phyloP scores from a whole-genome alignment of 1,140 invertebrate genomes.

The Caenorhabditis tropicalis region DNA sequence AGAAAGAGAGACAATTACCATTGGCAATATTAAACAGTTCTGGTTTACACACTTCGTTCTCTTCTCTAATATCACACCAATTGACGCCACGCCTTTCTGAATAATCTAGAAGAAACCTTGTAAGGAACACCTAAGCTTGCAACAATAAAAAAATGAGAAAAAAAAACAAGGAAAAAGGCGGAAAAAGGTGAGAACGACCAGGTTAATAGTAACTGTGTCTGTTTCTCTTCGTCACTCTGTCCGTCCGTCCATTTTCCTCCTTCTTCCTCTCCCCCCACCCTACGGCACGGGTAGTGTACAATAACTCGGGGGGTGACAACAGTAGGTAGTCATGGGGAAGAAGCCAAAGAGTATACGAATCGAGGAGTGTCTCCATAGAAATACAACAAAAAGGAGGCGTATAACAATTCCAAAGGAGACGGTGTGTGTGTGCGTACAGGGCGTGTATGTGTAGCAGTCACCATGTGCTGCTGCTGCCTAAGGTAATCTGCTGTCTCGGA shows the following conservation, averaged over 20 bases:
- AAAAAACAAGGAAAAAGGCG: not conserved
- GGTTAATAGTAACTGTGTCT: too few species aligned
- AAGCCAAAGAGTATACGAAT: not conserved
- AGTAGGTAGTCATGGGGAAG: not conserved
- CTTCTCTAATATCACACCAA: not conserved
- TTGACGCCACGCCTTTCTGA: not conserved
- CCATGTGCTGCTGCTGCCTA: not conserved
- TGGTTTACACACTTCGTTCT: not conserved
- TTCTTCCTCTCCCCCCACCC: not conserved
- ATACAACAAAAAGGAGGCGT: not conserved
- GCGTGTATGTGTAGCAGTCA: not conserved
- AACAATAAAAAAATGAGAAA: not conserved
- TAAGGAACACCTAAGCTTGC: too few species aligned
- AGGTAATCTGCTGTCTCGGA: not conserved
- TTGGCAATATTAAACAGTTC: constrained; percentile 39
- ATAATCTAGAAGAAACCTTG: too few species aligned
- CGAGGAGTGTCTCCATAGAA: not conserved
- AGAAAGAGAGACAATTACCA: not conserved
- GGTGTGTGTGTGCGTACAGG: constrained; percentile 2
- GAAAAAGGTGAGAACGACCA: too few species aligned
- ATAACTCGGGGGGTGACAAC: not conserved
- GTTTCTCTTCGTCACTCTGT: too few species aligned
- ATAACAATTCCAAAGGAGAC: not conserved
- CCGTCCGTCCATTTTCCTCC: not conserved
- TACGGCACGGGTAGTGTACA: constrained; percentile 2